Conservation (phyloP, 2,113 vertebrate genomes). For the Cyprichromis sp. region DNA sequence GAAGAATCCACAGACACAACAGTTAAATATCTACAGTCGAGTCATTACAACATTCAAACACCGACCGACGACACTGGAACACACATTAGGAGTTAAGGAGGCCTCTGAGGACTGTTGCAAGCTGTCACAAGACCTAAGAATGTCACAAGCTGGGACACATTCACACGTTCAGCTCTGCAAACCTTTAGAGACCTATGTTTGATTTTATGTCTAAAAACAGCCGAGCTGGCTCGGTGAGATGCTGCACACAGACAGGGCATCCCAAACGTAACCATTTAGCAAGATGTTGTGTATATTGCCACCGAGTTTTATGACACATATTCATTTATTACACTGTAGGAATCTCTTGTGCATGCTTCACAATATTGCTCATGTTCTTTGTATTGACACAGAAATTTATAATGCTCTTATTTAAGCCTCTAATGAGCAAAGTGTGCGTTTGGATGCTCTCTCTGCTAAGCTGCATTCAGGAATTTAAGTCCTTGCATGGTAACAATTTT, state of each 20-base stretch:
- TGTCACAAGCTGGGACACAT: not conserved
- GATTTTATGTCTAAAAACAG: not conserved
- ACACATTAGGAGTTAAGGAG: not conserved
- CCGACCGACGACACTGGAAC: conserved; percentile 25
- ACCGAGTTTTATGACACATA: not conserved
- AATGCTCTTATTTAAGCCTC: not conserved
- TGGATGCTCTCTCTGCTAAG: not conserved
- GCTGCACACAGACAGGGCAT: not conserved
- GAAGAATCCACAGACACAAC: conserved; percentile 31
- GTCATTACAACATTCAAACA: conserved; percentile 42
- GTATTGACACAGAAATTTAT: not conserved
- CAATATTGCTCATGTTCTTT: conserved; percentile 24
- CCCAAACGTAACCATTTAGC: not conserved
- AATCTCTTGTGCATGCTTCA: conserved; percentile 30
- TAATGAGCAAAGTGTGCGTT: not conserved
- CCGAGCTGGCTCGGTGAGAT: not conserved
- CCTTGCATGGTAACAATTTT: not conserved
- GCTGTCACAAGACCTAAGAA: not conserved
- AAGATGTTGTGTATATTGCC: not conserved
- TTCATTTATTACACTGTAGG: not conserved
- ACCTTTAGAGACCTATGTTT: not conserved
- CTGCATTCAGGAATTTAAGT: not conserved
- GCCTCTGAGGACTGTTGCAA: not conserved
- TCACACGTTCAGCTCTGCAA: not conserved
- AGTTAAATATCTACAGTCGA: conserved; percentile 37